phyloP scores from a whole-genome alignment of 2,113 vertebrate genomes.

The Grus americana region DNA sequence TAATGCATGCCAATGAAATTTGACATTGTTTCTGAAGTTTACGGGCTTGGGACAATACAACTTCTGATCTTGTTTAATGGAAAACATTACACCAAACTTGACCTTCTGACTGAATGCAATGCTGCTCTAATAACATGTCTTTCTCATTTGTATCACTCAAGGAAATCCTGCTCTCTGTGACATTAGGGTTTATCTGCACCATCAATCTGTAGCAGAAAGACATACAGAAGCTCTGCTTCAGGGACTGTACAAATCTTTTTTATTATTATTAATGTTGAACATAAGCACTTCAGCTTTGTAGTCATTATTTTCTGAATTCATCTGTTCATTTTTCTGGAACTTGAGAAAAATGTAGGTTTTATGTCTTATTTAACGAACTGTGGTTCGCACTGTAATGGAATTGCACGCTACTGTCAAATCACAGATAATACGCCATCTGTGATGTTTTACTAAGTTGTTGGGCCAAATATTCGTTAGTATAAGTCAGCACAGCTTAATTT shows the following conservation, averaged over 20 bases:
- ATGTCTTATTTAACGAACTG: neutral
- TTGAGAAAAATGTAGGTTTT: neutral
- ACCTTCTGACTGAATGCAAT: neutral
- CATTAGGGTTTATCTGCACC: neutral
- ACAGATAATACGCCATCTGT: constrained; percentile 30
- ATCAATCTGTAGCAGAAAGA: neutral
- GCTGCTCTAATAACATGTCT: neutral
- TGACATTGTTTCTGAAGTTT: neutral
- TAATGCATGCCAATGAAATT: neutral
- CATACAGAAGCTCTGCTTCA: neutral
- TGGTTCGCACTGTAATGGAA: neutral
- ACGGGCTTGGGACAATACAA: neutral
- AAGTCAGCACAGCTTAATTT: neutral
- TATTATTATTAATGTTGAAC: neutral
- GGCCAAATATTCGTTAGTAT: neutral
- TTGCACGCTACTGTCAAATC: constrained; percentile 4
- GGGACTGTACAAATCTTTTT: neutral
- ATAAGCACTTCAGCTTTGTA: neutral
- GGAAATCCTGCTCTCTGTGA: constrained; percentile 7
- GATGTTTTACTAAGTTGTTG: neutral
- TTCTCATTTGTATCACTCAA: neutral
- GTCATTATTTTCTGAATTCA: neutral
- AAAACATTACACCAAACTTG: neutral
- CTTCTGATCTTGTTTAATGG: neutral
- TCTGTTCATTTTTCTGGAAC: constrained; percentile 22